Conservation (phyloP, 2,113 vertebrate genomes). For the Beaufortia kweichowensis region DNA sequence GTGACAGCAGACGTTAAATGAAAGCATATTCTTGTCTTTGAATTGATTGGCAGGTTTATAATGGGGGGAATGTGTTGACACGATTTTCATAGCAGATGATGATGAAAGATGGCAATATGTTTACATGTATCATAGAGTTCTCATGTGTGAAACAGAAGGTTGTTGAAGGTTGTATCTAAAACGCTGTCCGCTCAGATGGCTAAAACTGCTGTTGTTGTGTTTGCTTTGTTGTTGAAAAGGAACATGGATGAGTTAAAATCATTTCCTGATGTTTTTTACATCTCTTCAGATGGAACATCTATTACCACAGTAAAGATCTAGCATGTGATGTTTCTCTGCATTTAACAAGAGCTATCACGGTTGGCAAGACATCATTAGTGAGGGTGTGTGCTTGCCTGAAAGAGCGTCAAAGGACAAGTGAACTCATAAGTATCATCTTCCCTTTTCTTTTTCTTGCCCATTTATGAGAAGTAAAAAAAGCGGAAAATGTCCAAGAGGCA, state of each 20-base stretch:
- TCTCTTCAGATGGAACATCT: constrained; percentile 36
- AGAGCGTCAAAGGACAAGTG: constrained; percentile 47
- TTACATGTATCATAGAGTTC: constrained; percentile 32
- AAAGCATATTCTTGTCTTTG: constrained; percentile 18
- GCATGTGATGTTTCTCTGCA: constrained; percentile 27
- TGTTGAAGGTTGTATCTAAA: neutral
- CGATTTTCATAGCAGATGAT: constrained; percentile 24
- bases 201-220: constrained; percentile 28
- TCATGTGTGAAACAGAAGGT: constrained; percentile 9
- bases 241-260: too few species aligned
- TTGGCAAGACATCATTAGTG: constrained; percentile 44
- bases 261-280: constrained; percentile 18
- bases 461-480: constrained; percentile 7
- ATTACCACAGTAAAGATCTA: constrained; percentile 33
- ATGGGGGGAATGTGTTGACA: constrained; percentile 9
- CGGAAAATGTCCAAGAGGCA: neutral
- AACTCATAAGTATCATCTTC: constrained; percentile 44
- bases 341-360: constrained; percentile 38
- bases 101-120: constrained; percentile 37
- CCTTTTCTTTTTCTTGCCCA: constrained; percentile 13
- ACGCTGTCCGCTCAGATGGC: neutral
- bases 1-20: constrained; percentile 29
- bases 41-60: constrained; percentile 46
- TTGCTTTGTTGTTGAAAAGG: constrained; percentile 31
- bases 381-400: constrained; percentile 36